A percentile compares a stretch with the other conserved stretches of the same genome.
Conservation (phyloP, 2,113 vertebrate species). For the Clarias magur region DNA sequence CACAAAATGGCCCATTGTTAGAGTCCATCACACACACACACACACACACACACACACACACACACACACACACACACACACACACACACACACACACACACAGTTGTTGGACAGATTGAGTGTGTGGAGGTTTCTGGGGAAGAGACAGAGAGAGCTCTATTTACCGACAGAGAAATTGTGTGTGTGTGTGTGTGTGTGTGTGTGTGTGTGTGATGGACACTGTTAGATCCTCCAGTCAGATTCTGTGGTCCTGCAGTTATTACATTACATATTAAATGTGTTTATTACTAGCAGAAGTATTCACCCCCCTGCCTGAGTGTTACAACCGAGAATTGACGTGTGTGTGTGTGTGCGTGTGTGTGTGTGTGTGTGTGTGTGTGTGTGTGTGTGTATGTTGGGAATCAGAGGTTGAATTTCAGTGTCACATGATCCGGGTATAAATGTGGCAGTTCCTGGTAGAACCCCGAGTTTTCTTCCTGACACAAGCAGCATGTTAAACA, state of each 20-base stretch:
- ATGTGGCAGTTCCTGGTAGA: no score
- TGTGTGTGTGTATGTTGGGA: not conserved
- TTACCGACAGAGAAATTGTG: constrained; percentile 30
- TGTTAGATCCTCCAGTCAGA: not conserved
- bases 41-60: constrained; percentile 16
- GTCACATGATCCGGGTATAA: no score
- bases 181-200: constrained; percentile 1
- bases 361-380: not conserved
- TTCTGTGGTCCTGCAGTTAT: not conserved
- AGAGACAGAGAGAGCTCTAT: constrained; percentile 24
- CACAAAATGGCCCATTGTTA: constrained; percentile 64
- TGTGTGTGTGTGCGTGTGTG: not conserved
- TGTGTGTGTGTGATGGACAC: constrained; percentile 27
- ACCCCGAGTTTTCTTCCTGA: no score
- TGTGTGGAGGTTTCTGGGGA: not conserved
- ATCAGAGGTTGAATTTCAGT: no score
- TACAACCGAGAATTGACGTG: not conserved
- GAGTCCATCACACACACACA: constrained; percentile 5
- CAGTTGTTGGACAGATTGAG: constrained; percentile 42
- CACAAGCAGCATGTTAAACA: no score
- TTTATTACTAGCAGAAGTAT: not conserved
- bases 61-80: constrained; percentile 12
- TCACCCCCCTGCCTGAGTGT: not conserved
- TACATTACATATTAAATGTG: not conserved
- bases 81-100: constrained; percentile 18